Evolutionary conservation across 2,888 invertebrate species (phyloP), one percentile per base, ranked within the genome.

Genomic region (Caprella mutica): DNA sequence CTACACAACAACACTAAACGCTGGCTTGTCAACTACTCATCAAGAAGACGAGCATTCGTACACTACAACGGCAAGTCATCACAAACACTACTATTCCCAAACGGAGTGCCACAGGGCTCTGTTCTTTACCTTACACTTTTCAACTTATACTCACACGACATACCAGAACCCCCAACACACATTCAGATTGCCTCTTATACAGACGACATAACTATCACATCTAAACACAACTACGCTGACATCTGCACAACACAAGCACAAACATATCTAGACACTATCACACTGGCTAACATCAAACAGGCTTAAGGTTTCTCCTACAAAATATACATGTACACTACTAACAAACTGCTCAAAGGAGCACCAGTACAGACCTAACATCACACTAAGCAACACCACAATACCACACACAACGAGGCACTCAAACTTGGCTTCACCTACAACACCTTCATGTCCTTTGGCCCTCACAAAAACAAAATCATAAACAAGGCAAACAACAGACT

Each of bases 71-170:
- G 59, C 5, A 42, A 42, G 1, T 23, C 42, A 5, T 68, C 67
- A 0, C 17, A 51, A 0, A 43, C 26, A 12, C 46, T 58, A 23
- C 24, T 44, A 9, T 63, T 67, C 26, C 29, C 40, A 12, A n/a
- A 69, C 1, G 69, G 70, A 50, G 70, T 70, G 0, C 68, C 70
- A 1, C 68, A 69, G 60, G 67, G 67, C 19, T 58, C 64, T 6
- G 33, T 68, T 23, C 62, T 69, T 35, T 58, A 60, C 12, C 68
- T 69, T 8, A 46, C 55, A 0, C 43, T 68, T 2, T 69, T 65
- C 51, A 61, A 46, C 24, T 12, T 67, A 5, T 69, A 65, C 50
- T 66, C 65, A 1, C 59, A 59, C 17, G 69, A 61, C 61, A 67
- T 67, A 65, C 67, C 26, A 51, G n/a, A n/a, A n/a, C n/a, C n/a